Base-by-base conservation (phyloP, 1,140 invertebrate species). In the Papilio xuthus region DNA sequence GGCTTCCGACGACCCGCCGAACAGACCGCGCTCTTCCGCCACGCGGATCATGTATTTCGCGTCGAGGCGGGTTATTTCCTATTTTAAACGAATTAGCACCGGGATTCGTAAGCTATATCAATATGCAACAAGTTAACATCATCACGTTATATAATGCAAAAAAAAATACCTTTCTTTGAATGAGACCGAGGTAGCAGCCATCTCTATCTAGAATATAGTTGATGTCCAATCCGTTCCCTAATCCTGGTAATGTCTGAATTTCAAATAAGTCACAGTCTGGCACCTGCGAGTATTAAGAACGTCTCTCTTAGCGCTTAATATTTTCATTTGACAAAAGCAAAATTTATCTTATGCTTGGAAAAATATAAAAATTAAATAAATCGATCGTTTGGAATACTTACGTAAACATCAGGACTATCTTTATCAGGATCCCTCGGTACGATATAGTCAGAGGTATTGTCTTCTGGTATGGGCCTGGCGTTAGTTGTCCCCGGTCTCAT, bases 21-120 rank as follows among this genome's bases (percentile, higher is more conserved):
- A 97, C 72, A 97, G 88, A 0, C 97, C 97, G 77, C 96, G 94
- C 37, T 95, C 94, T 89, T 97, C 97, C 1, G 97, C 97, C 88
- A 97, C 96, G 80, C 96, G 95, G 56, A 97, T 97, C 95, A 97
- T 96, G 84, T 96, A 97, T 88, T 97, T 96, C 12, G 97, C 96
- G 89, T 97, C 96, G 78, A 97, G 94, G 12, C 96, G 95, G 53
- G 96, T 96, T 79, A 97, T 94, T 85, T 96, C 95, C 94, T 96
- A 89, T 74, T 80, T 67, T 15, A 28, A 60, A 26, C 0, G 10
- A 26, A 60, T 60, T 13, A 26, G 9, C 4, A 26, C 10, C 20
- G 23, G 2, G 10, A 13, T n/a, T 60, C 9, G 2, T 26, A 26
- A 26, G 12, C 26, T 60, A 60, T 26, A 23, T 23, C 8, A n/a